Evolutionary conservation across 2,888 invertebrate genomes (phyloP).

Genomic region (Frankliniella intonsa): DNA sequence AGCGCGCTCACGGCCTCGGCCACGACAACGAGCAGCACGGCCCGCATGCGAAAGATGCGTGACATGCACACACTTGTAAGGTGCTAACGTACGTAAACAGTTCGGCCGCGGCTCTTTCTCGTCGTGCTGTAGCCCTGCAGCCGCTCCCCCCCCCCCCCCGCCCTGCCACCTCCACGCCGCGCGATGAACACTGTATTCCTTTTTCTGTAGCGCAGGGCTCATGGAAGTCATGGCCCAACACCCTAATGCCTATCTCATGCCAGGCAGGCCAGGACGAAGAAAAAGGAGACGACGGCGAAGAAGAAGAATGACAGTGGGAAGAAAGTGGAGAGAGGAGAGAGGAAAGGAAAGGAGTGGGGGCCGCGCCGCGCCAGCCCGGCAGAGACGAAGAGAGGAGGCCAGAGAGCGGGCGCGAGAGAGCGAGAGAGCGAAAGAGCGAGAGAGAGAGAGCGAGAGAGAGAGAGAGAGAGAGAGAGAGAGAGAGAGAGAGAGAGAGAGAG

Average conservation of each 20-base stretch:
- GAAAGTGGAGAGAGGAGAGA: neutral
- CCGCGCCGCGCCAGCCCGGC: too few relatives aligned
- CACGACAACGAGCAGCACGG: neutral
- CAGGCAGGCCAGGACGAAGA: neutral
- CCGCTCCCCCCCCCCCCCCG: too few relatives aligned
- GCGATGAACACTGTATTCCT: too few relatives aligned
- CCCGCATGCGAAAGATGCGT: too few relatives aligned
- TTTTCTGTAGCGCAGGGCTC: too few relatives aligned
- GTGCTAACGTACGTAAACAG: too few relatives aligned
- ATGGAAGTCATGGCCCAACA: too few relatives aligned
- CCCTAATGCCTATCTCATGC: neutral
- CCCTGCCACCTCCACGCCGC: too few relatives aligned
- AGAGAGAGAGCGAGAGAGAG: neutral
- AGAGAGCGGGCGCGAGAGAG: neutral
- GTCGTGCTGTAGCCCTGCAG: too few relatives aligned
- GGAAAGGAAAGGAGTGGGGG: neutral
- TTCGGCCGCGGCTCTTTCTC: too few relatives aligned
- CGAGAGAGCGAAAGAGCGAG: neutral
- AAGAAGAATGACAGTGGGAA: neutral
- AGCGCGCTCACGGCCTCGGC: neutral
- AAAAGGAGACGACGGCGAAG: neutral
- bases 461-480: conserved; percentile 15
- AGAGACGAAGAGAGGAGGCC: neutral
- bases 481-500: conserved; percentile 15
- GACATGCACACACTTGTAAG: too few relatives aligned